A percentile compares a stretch with the other conserved stretches of the same genome.
Conservation (phyloP, 2,113 vertebrate genomes). For the Cyanoliseus patagonus region DNA sequence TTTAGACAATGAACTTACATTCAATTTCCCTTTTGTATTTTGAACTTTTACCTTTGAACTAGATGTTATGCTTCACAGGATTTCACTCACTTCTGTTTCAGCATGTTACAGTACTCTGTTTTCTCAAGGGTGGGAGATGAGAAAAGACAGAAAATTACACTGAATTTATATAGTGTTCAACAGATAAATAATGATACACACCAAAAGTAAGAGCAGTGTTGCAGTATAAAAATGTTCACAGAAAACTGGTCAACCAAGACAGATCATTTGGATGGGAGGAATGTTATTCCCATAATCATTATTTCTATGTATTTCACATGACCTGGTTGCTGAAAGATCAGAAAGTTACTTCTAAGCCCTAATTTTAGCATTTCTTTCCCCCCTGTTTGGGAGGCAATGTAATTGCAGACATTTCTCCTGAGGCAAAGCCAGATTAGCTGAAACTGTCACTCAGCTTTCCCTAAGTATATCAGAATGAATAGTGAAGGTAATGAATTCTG, state of each 20-base stretch:
- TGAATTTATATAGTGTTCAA: background rate
- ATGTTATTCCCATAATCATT: background rate
- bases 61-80: background rate
- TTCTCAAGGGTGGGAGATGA: background rate
- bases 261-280: background rate
- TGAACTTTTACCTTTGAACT: background rate
- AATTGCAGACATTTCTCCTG: background rate
- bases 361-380: fast-evolving
- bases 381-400: fast-evolving
- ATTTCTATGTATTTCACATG: background rate
- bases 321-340: background rate
- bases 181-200: background rate
- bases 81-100: background rate
- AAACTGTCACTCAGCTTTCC: background rate
- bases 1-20: background rate
- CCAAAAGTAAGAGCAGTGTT: background rate
- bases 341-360: background rate
- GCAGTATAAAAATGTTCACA: background rate
- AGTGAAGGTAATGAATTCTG: background rate
- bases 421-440: background rate
- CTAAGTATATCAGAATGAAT: background rate
- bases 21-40: background rate
- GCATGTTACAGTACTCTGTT: background rate
- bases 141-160: background rate
- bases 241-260: background rate